A percentile compares a stretch with the other conserved stretches of the same genome.
Evolutionary conservation across 1,140 invertebrate species (phyloP).

Genomic region (Maniola jurtina): DNA sequence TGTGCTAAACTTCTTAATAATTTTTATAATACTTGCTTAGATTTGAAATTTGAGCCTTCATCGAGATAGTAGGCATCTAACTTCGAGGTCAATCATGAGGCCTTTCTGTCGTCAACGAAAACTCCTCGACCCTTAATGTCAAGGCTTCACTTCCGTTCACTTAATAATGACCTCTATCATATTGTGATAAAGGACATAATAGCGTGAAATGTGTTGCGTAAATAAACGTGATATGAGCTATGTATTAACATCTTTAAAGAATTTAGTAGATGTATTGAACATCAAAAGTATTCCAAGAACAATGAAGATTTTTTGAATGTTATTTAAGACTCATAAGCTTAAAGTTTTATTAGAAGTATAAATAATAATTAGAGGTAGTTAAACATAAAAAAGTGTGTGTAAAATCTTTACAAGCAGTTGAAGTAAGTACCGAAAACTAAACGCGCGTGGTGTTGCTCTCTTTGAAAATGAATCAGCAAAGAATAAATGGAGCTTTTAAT

Average conservation of each 20-base stretch:
- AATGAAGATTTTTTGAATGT: no score
- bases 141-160: slow-evolving; percentile 8
- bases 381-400: no score
- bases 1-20: not conserved
- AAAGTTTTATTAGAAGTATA: no score
- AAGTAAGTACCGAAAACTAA: no score
- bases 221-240: not conserved
- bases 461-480: no score
- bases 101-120: slow-evolving; percentile 17
- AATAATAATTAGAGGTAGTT: no score
- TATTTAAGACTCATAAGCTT: no score
- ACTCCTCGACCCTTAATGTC: slow-evolving; percentile 21
- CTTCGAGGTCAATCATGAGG: slow-evolving; percentile 12
- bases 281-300: no score
- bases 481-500: no score
- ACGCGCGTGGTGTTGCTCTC: no score
- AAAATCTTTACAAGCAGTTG: no score
- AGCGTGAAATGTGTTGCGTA: not conserved
- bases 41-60: not conserved
- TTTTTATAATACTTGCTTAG: not conserved
- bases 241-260: slow-evolving; percentile 8
- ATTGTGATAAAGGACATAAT: not conserved
- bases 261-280: no score
- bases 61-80: not conserved
- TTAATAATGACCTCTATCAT: not conserved